phyloP scores from a whole-genome alignment of 1,140 invertebrate species.

The Procambarus clarkii region DNA sequence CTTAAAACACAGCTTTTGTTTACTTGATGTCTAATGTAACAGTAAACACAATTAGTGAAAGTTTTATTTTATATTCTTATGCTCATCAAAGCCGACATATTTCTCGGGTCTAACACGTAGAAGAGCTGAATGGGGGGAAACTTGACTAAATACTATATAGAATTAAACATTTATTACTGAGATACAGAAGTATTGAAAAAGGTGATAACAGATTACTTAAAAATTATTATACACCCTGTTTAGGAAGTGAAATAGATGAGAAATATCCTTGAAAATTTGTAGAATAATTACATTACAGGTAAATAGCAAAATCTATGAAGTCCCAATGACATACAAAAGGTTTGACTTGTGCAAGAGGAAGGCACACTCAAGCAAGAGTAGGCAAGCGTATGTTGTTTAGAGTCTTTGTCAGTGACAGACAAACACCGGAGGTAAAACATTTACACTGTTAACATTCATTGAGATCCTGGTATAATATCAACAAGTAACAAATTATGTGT shows the following conservation, averaged over 20 bases:
- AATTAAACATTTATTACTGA: constrained; percentile 57
- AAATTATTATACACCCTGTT: constrained; percentile 54
- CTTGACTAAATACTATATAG: neutral
- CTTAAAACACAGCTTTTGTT: too few relatives aligned
- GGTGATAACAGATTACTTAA: constrained; percentile 51
- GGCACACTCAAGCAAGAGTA: constrained; percentile 15
- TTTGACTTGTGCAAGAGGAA: constrained; percentile 13
- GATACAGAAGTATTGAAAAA: constrained; percentile 36
- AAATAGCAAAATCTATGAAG: neutral
- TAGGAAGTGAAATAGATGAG: constrained; percentile 2
- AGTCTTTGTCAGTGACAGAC: constrained; percentile 14
- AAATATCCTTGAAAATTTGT: neutral
- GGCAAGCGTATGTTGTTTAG: neutral
- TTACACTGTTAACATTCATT: neutral
- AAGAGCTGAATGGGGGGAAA: neutral
- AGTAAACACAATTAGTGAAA: too few relatives aligned
- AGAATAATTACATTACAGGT: neutral
- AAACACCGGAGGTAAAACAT: neutral
- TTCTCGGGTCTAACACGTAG: neutral
- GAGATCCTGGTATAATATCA: neutral
- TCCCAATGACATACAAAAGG: neutral
- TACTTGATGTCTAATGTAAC: too few relatives aligned
- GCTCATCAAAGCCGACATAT: too few relatives aligned
- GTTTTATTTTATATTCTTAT: too few relatives aligned
- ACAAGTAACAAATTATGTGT: too few relatives aligned